Percentiles rank a stretch among this genome's conserved stretches.
Evolutionary conservation across 2,888 invertebrate species (phyloP).

Genomic region (Chrysopilus asiliformis): DNA sequence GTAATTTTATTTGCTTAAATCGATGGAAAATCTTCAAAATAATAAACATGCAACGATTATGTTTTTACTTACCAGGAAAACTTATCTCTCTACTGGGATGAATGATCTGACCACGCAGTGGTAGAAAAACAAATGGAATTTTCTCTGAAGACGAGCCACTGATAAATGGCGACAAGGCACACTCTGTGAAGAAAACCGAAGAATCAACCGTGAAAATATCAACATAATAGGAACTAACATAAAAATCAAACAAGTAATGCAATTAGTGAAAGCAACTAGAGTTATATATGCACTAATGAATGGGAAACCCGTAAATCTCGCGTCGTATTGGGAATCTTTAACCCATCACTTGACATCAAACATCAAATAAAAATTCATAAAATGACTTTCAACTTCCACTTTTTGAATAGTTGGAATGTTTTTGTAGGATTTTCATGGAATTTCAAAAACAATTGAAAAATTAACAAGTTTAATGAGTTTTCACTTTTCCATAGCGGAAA

Average conservation of each 20-base stretch:
- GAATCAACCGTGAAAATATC: neutral
- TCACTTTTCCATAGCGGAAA: slow-evolving; percentile 10
- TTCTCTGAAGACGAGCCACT: slow-evolving; percentile 58
- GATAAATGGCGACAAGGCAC: slow-evolving; percentile 65
- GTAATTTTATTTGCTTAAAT: too few species aligned
- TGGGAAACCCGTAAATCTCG: too few species aligned
- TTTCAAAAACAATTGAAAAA: too few species aligned
- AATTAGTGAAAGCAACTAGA: slow-evolving; percentile 5
- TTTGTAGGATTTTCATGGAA: too few species aligned
- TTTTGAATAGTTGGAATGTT: too few species aligned
- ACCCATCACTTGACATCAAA: too few species aligned
- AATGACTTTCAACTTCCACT: too few species aligned
- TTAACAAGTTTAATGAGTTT: slow-evolving; percentile 11
- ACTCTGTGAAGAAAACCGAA: slow-evolving; percentile 46
- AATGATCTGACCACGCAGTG: slow-evolving; percentile 74
- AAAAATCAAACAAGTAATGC: slow-evolving; percentile 13
- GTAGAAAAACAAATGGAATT: slow-evolving; percentile 76
- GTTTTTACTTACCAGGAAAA: slow-evolving; percentile 51
- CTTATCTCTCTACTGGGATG: slow-evolving; percentile 78
- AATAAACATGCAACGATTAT: too few species aligned
- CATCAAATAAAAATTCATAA: too few species aligned
- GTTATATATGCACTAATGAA: too few species aligned
- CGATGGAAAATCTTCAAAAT: neutral
- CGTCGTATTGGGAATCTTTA: too few species aligned
- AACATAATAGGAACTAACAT: slow-evolving; percentile 4